Percentiles rank a stretch among this genome's conserved stretches.
Conservation (phyloP, 2,113 vertebrate genomes). For the Artemisiospiza belli region DNA sequence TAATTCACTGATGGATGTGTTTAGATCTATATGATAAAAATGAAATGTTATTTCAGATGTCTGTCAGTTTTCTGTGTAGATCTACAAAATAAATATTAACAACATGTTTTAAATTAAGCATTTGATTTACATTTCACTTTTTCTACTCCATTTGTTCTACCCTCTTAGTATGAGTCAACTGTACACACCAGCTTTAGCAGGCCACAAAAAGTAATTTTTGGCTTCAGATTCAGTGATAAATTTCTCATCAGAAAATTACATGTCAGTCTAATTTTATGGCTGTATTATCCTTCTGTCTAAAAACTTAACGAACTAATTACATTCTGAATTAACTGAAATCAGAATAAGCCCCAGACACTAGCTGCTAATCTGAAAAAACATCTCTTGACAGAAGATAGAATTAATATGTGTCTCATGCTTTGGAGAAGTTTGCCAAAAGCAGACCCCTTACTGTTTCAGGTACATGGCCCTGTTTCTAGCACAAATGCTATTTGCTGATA, state of each 20-base stretch:
- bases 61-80: not conserved
- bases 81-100: conserved; percentile 49
- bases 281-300: conserved; percentile 50
- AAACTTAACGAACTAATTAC: conserved; percentile 51
- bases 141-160: not conserved
- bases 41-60: not conserved
- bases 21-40: conserved; percentile 1
- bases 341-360: conserved; percentile 12
- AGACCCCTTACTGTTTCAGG: not conserved
- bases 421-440: not conserved
- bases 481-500: not conserved
- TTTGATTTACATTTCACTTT: conserved; percentile 36
- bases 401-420: not conserved
- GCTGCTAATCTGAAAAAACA: not conserved
- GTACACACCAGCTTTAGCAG: not conserved
- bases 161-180: not conserved
- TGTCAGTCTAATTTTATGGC: conserved; percentile 45
- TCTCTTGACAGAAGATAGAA: conserved; percentile 6
- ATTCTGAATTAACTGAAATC: conserved; percentile 55
- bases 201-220: conserved; percentile 28
- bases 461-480: not conserved
- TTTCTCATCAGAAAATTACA: conserved; percentile 60
- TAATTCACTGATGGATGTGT: not conserved
- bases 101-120: conserved; percentile 24
- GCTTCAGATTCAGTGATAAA: conserved; percentile 38